Evolutionary conservation across 2,797 vertebrate species (phyloP), one percentile per base, ranked within the genome.

Genomic region (Pangasius krempfi): DNA sequence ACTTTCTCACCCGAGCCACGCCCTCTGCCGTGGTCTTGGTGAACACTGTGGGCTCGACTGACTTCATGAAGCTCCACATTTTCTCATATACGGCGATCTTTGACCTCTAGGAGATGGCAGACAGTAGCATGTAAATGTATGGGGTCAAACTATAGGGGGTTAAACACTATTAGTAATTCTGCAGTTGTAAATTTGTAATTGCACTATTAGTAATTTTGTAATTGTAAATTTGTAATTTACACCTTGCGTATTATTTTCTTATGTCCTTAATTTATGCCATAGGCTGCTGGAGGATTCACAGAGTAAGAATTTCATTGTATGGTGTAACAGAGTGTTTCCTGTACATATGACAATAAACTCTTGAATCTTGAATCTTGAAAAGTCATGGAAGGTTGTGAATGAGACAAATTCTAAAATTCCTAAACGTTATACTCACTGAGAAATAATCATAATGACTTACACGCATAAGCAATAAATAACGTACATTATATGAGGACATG

Each of bases 11-110:
- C 76, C 99, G 97, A 10, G 98, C 98, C 92, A 99, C 99, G 4
- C 99, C 98, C 95, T 99, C 98, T 2, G 97, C 97, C 8, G 98
- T 99, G 90, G 98, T 99, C 94, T 98, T 98, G 93, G 98, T 98
- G 96, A 99, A 99, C 93, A 99, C 99, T 0, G 98, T 98, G 0
- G 99, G 99, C 92, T 99, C 99, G 40, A 98, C 98, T 0, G 98
- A 99, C 94, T 98, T 98, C 99, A 99, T 99, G 92, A 99, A 99
- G 86, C 97, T 98, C 99, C 99, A 99, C 99, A 99, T 99, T 96
- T 99, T 99, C 97, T 99, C 99, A 81, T 99, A 99, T 12, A 99
- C 98, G 76, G 98, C 99, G 94, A 99, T 99, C 97, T 99, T 99
- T 94, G 99, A 99, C 95, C 99, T 97, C 99, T 99, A 97, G 82